Evolutionary conservation across 2,113 vertebrate species (phyloP), one percentile per base, ranked within the genome.

Genomic region (Polypterus senegalus): DNA sequence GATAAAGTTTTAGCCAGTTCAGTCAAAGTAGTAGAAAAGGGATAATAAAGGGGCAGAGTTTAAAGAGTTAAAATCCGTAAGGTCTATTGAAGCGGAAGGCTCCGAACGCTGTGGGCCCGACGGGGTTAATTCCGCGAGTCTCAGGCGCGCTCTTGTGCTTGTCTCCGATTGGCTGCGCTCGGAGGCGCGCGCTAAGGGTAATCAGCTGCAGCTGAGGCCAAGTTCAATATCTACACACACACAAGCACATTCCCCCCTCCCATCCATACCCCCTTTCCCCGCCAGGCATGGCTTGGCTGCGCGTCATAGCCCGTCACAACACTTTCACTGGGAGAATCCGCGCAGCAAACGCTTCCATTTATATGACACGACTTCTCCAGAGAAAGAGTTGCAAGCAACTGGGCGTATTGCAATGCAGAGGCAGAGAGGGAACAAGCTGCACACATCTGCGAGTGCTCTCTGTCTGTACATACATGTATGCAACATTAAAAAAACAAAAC

Each of bases 41-140:
- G 27, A 27, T 27, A 27, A 27, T 27, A 27, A 27, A 27, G 27
- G 2, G 27, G 27, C 27, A 27, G 27, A 27, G 27, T 27, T 27
- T 27, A 27, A 27, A 27, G 27, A 27, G 27, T 27, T 27, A 27
- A 27, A 27, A 27, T 27, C 27, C 27, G 27, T 27, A 27, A 27
- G 27, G 27, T 27, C 27, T 27, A 27, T 27, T 27, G 27, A 27
- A 27, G 27, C 27, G 27, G 27, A 27, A 27, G 27, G 27, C 27
- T 27, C 27, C 27, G 27, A 27, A 27, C 27, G 27, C 27, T 27
- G 27, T 57, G 67, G 73, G 51, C 65, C 59, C 4, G 47, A 73
- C 71, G 66, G 73, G 75, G 75, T 77, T 77, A 52, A 77, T 68
- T 64, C 68, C 56, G 63, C 65, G 67, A 57, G 67, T 67, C 66